A percentile compares a stretch with the other conserved stretches of the same genome.
phyloP scores from a whole-genome alignment of 2,888 invertebrate species.

The Caenorhabditis sp. region DNA sequence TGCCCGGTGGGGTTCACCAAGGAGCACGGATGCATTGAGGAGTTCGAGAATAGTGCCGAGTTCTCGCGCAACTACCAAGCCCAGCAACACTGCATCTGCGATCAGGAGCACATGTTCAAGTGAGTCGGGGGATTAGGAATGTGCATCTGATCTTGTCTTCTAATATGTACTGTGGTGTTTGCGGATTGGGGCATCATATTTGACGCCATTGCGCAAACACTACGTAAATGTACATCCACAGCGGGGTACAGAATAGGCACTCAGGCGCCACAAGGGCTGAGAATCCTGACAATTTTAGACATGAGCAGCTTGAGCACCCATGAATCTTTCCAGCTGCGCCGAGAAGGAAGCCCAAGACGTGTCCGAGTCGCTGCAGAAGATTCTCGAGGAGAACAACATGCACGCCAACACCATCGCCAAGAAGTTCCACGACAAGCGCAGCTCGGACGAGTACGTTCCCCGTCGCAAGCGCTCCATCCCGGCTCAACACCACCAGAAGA shows the following conservation, averaged over 20 bases:
- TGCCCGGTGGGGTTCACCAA: constrained; percentile 95
- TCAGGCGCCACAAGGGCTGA: no score
- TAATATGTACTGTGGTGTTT: no score
- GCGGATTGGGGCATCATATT: no score
- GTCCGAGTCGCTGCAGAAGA: constrained; percentile 74
- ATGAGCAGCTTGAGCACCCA: no score
- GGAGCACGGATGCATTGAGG: constrained; percentile 83
- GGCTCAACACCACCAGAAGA: constrained; percentile 59
- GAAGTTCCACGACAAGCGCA: constrained; percentile 82
- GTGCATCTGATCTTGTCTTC: no score
- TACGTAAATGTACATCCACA: no score
- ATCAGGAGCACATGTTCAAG: constrained; percentile 91
- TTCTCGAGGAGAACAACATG: constrained; percentile 80
- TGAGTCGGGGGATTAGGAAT: constrained; percentile 37
- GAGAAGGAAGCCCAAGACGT: constrained; percentile 74
- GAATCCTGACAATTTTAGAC: no score
- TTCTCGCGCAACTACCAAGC: constrained; percentile 95
- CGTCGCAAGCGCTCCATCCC: constrained; percentile 78
- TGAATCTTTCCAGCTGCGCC: constrained; percentile 74
- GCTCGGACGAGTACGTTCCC: constrained; percentile 76
- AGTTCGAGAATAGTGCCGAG: constrained; percentile 90
- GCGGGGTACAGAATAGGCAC: no score
- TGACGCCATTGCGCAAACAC: no score
- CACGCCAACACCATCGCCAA: constrained; percentile 82
- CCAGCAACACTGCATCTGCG: constrained; percentile 96